Evolutionary conservation across 2,797 vertebrate species (phyloP), one percentile per base, ranked within the genome.

Genomic region (Ceyx erithaca): DNA sequence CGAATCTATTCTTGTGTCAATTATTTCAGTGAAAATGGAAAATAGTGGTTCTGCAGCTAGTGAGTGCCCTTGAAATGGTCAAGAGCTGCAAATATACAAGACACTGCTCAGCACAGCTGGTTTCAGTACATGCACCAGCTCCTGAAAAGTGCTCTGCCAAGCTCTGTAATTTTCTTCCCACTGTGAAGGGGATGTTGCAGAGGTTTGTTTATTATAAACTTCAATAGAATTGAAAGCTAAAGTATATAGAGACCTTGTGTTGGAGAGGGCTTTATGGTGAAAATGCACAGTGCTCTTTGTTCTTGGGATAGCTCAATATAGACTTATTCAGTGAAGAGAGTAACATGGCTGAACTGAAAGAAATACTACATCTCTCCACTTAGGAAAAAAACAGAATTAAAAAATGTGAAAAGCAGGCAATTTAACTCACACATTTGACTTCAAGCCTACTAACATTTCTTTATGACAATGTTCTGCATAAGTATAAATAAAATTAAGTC

Each of bases 1-100:
- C 68, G 81, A 94, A 85, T 70, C 70, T 94, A 33, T 89, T 89
- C 57, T 85, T 80, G 20, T 94, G 81, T 92, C 91, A 92, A 31
- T 92, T 92, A 76, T 51, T 94, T 41, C 3, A 64, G 55, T n/a
- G 71, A 67, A 96, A 97, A 92, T 89, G 73, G 91, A 91, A 79
- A 87, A 64, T 20, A 83, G 63, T 62, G 81, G 23, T 78, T 18
- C 82, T 21, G 51, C 86, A 84, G 85, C 77, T 49, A 4, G 7
- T 23, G 78, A 88, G 90, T 58, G 73, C 81, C 69, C 82, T 95
- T 87, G 92, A 95, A 93, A 79, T 8, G n/a, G 82, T 57, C 81
- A 92, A 70, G 57, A 89, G 57, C 54, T 84, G 40, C 54, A 84
- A 45, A 85, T 10, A 19, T 70, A 90, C 18, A 80, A 92, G 85